These are phyloP conservation scores for Pegoplata infirma DNA, from an alignment of 2,888 invertebrate species.

Conservation along the genomic window DNA sequence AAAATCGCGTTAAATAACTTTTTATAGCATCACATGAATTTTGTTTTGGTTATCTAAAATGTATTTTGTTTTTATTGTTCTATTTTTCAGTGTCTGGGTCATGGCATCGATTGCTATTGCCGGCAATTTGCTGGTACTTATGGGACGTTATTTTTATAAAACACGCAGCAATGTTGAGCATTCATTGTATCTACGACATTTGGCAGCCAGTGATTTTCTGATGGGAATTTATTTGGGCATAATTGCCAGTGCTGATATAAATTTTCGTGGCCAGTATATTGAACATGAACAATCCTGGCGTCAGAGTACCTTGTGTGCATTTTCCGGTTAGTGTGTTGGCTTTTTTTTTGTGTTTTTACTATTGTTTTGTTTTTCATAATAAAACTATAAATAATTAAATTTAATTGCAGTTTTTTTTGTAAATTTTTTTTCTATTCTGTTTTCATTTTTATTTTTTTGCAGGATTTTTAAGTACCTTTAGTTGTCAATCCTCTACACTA, in stretches of 20 bases:
- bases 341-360: background rate
- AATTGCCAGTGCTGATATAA: slow-evolving; percentile 80
- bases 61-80: slow-evolving; percentile 32
- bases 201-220: slow-evolving; percentile 82
- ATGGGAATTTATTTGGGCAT: slow-evolving; percentile 82
- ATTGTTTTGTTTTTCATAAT: background rate
- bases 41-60: too few relatives aligned
- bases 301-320: slow-evolving; percentile 80
- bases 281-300: slow-evolving; percentile 81
- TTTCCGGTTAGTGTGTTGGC: slow-evolving; percentile 79
- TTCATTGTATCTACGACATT: slow-evolving; percentile 82
- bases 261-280: slow-evolving; percentile 80
- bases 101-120: slow-evolving; percentile 81
- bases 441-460: too few relatives aligned
- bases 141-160: slow-evolving; percentile 79
- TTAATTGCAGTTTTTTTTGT: too few relatives aligned
- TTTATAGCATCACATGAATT: too few relatives aligned
- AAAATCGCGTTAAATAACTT: too few relatives aligned
- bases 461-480: slow-evolving; percentile 82
- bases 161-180: slow-evolving; percentile 81
- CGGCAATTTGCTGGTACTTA: slow-evolving; percentile 81
- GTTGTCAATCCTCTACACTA: slow-evolving; percentile 82
- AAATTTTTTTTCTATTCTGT: too few relatives aligned
- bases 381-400: background rate
- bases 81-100: slow-evolving; percentile 83